Evolutionary conservation across 1,140 invertebrate genomes (phyloP), one percentile per base, ranked within the genome.

Genomic region (Rhizoglyphus robini): DNA sequence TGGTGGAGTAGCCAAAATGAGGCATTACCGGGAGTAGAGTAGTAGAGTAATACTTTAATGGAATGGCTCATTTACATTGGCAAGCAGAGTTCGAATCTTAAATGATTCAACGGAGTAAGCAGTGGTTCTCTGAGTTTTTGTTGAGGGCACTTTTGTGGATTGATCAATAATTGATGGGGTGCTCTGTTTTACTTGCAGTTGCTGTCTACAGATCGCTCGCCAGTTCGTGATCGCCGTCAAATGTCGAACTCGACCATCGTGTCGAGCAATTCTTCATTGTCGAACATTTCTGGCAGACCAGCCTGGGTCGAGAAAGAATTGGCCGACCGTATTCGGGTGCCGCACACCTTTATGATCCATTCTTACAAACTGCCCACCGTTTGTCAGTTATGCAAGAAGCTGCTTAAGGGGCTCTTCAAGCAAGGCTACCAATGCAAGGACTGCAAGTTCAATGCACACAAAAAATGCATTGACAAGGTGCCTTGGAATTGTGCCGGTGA

Each of bases 401-500:
- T 99, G 69, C 81, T 98, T 27, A 87, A 89, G 71, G 95, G 95
- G 1, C 80, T 99, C 51, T 96, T 96, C 77, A 88, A 95, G 73
- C 96, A 99, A 79, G 91, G 96, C 48, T 76, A 96, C 63, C 95
- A 98, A 76, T 99, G 96, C 76, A 89, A 92, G 79, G 81, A 80
- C 62, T 70, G 70, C 68, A 67, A 68, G 75, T 96, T 93, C 77
- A 98, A 99, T 80, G 90, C 88, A 66, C 95, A 98, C 77, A 92
- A 96, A 75, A 97, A 96, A 77, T 98, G 95, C 77, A 82, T 91
- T 68, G 88, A 91, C 29, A 85, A 87, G 77, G 88, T 97, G 69
- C 90, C 93, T 23, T 95, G 91, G 78, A 90, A 97, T 76, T 99
- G 95, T 80, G 86, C 88, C 20, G 94, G 90, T 18, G 92, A 96